Base-by-base conservation (phyloP, 2,797 vertebrate genomes). In the Pelodytes ibericus region DNA sequence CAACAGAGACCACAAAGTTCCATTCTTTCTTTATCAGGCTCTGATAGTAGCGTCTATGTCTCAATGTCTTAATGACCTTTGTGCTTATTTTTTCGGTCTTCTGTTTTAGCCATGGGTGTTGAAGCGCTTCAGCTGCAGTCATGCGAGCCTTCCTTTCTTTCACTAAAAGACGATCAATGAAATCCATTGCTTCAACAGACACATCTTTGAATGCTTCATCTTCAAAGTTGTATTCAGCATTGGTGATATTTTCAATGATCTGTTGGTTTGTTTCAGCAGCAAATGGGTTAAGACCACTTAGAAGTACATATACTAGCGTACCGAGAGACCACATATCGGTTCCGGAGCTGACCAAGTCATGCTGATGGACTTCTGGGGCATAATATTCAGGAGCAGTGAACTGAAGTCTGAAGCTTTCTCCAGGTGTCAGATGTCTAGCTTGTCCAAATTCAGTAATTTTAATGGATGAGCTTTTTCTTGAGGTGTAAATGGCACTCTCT, bases 311-410 rank as follows among this genome's bases (percentile, higher is more conserved):
- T 0, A 94, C 89, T 57, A 99, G 88, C 3, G 94, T 94, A 81
- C 98, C 98, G 57, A 99, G 93, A 11, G 97, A 93, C 98, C 98
- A 99, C 97, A 98, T 99, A 80, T 99, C 98, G 2, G 95, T 99
- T 68, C 95, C 95, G 72, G 93, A 87, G 86, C 93, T 98, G 82
- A 99, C 94, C 83, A 99, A 85, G 79, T 99, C 97, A 82, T 96
- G 93, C 59, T 97, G 97, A 86, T 99, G 98, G 82, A 99, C 95
- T 91, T 99, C 98, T 76, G 97, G 97, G 0, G 95, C 98, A 13
- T 94, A 94, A 61, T 96, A 99, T 83, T 99, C 98, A 76, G 95
- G 93, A 71, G 95, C 91, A 76, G 92, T 96, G 82, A 95, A 98
- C 78, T 96, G 95, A 83, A 99, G 86, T 86, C 95, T 96, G 75